Percentiles rank a stretch among this genome's conserved stretches.
phyloP scores from a whole-genome alignment of 2,888 invertebrate species.

The Torymus texanus region DNA sequence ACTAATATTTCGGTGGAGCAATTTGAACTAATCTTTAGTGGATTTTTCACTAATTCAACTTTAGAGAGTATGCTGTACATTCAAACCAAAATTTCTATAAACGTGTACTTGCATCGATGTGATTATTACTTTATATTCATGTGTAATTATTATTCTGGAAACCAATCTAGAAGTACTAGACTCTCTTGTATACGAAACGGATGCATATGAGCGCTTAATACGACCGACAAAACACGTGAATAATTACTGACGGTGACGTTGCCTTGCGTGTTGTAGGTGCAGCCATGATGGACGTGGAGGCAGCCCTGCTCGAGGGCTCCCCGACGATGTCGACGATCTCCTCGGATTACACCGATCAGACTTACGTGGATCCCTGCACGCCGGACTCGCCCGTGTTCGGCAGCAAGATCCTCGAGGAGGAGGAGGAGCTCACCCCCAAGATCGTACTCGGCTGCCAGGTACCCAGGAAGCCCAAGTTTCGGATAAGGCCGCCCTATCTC shows the following conservation, averaged over 20 bases:
- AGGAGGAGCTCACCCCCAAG: constrained; percentile 51
- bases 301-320: constrained; percentile 71
- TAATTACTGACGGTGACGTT: background rate
- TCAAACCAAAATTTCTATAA: too few species aligned
- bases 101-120: too few species aligned
- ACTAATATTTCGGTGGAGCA: too few species aligned
- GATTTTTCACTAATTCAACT: too few species aligned
- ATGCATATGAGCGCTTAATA: too few species aligned
- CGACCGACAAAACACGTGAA: background rate
- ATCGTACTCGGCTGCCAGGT: constrained; percentile 65
- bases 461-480: constrained; percentile 69
- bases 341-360: constrained; percentile 67
- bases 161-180: too few species aligned
- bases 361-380: constrained; percentile 62
- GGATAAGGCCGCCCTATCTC: constrained; percentile 73
- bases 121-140: too few species aligned
- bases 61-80: too few species aligned
- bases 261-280: constrained; percentile 57
- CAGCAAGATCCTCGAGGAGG: constrained; percentile 43
- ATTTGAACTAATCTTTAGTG: too few species aligned
- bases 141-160: too few species aligned
- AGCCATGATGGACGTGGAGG: constrained; percentile 71
- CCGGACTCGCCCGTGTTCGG: constrained; percentile 65
- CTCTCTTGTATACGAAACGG: too few species aligned
- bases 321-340: constrained; percentile 71